Conservation (phyloP, 2,888 invertebrate species). For the Rhorus exstirpatorius region DNA sequence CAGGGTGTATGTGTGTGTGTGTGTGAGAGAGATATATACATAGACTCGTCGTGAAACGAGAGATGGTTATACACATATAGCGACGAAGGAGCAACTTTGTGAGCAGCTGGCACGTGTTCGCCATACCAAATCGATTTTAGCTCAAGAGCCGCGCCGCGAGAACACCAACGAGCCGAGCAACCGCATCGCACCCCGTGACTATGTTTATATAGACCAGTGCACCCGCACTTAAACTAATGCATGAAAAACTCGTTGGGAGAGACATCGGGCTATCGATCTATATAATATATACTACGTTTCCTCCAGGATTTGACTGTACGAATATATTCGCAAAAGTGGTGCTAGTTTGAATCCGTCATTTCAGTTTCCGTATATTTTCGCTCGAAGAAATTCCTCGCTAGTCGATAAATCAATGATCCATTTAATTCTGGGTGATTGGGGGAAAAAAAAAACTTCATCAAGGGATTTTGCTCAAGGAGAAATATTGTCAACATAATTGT, state of each 20-base stretch:
- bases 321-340: no score
- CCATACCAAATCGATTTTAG: slow-evolving; percentile 62
- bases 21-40: not conserved
- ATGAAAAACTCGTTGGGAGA: not conserved
- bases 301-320: no score
- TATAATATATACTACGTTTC: no score
- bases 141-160: slow-evolving; percentile 26
- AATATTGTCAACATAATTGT: no score
- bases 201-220: slow-evolving; percentile 37
- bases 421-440: no score
- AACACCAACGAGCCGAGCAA: slow-evolving; percentile 22
- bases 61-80: slow-evolving; percentile 27
- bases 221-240: not conserved
- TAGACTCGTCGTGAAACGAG: slow-evolving; percentile 15
- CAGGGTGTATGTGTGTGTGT: not conserved
- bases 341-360: no score
- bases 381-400: no score
- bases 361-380: no score
- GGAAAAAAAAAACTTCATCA: no score
- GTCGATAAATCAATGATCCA: no score
- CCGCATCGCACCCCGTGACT: slow-evolving; percentile 39
- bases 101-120: slow-evolving; percentile 62
- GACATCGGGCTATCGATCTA: no score
- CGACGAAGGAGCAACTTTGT: slow-evolving; percentile 41
- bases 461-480: no score